Conservation (phyloP, 92 coral and sea anemone genomes). For the Plumapathes pennacea region DNA sequence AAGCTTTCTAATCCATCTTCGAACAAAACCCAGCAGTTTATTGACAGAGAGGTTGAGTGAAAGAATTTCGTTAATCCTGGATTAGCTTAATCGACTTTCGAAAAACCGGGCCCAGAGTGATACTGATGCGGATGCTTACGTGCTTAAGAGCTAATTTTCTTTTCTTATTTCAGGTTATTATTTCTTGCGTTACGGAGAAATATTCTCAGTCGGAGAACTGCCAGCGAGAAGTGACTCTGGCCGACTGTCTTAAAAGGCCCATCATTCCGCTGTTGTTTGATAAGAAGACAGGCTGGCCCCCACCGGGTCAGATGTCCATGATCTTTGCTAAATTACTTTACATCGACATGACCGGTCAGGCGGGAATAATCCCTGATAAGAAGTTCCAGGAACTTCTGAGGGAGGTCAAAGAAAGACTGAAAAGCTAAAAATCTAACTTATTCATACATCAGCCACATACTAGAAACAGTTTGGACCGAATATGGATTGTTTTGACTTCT, state of each 20-base stretch:
- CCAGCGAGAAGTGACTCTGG: slow-evolving; percentile 59
- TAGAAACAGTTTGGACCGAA: too few species aligned
- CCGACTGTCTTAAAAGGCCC: slow-evolving; percentile 50
- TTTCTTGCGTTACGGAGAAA: slow-evolving; percentile 46
- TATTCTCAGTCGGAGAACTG: slow-evolving; percentile 54
- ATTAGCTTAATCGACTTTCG: too few species aligned
- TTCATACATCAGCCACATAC: too few species aligned
- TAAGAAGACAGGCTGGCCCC: slow-evolving; percentile 57
- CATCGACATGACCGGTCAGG: slow-evolving; percentile 8
- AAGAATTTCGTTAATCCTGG: too few species aligned
- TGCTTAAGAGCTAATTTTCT: too few species aligned
- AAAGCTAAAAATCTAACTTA: too few species aligned
- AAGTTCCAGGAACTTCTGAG: slow-evolving; percentile 1
- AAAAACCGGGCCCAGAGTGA: too few species aligned
- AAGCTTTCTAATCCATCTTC: too few species aligned
- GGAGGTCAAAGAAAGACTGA: not conserved
- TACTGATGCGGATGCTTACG: too few species aligned
- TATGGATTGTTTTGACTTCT: too few species aligned
- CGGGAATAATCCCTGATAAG: not conserved
- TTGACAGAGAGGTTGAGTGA: too few species aligned
- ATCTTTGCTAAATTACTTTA: slow-evolving; percentile 57
- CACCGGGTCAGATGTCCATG: slow-evolving; percentile 52
- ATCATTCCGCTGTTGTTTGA: slow-evolving; percentile 57
- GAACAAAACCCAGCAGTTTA: too few species aligned
- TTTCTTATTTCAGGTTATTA: slow-evolving; percentile 34